Conservation (phyloP, 2,888 invertebrate species). For the Drosophila rubida region DNA sequence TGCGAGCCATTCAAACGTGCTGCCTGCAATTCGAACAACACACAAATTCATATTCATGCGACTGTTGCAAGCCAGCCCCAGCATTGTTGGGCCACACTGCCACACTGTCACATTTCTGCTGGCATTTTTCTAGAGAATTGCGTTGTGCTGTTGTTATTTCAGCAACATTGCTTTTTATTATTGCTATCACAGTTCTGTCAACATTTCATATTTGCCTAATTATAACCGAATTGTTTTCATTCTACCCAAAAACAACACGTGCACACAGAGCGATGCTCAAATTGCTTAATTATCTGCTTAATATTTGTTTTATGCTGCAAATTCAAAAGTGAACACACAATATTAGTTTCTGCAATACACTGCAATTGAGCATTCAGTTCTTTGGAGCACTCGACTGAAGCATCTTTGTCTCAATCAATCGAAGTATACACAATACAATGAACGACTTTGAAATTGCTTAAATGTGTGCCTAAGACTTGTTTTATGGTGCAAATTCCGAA, state of each 20-base stretch:
- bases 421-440: too few relatives aligned
- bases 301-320: too few relatives aligned
- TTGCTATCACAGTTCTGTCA: neutral
- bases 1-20: neutral
- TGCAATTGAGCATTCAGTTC: too few relatives aligned
- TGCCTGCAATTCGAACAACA: neutral
- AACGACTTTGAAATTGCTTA: too few relatives aligned
- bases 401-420: neutral
- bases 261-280: neutral
- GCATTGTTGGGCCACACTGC: neutral
- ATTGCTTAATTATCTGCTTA: neutral
- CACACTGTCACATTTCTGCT: neutral
- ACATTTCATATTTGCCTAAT: constrained; percentile 3
- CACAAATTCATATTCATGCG: constrained; percentile 4
- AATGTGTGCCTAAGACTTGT: too few relatives aligned
- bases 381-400: neutral
- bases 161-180: constrained; percentile 2
- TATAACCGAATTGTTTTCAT: neutral
- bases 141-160: neutral
- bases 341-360: too few relatives aligned
- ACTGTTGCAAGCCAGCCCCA: too few relatives aligned
- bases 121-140: neutral
- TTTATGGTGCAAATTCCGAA: too few relatives aligned
- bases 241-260: neutral
- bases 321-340: too few relatives aligned